These are phyloP conservation scores for Malthinus seriepunctatus DNA, from an alignment of 2,888 invertebrate species.

Conservation along the genomic window DNA sequence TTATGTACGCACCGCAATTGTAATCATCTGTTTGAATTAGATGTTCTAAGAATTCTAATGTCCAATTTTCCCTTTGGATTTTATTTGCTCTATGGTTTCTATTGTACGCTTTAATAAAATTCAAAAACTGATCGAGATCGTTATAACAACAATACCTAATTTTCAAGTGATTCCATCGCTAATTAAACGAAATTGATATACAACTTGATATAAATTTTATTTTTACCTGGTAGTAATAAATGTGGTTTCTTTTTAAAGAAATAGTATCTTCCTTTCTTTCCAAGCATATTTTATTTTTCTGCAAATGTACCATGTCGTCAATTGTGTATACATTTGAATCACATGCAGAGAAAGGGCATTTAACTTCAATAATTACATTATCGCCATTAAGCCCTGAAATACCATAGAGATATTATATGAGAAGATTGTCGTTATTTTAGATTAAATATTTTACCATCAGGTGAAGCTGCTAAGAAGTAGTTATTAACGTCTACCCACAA, in stretches of 20 bases:
- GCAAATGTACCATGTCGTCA: neutral
- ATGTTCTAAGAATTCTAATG: too few relatives aligned
- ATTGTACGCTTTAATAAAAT: too few relatives aligned
- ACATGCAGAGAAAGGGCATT: conserved; percentile 4
- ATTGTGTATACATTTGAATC: neutral
- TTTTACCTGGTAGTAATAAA: conserved; percentile 11
- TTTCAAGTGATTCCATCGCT: too few relatives aligned
- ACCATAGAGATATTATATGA: neutral
- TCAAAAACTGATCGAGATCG: too few relatives aligned
- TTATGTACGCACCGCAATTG: too few relatives aligned
- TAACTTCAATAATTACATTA: conserved; percentile 11
- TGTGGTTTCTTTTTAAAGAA: conserved; percentile 8
- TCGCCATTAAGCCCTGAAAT: conserved; percentile 9
- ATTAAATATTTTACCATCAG: conserved; percentile 13
- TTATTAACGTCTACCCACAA: conserved; percentile 10
- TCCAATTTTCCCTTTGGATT: too few relatives aligned
- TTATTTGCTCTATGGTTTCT: too few relatives aligned
- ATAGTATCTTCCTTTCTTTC: conserved; percentile 1
- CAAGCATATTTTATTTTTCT: conserved; percentile 1
- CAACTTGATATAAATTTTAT: neutral
- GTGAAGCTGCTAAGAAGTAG: conserved; percentile 17
- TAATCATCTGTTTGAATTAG: too few relatives aligned
- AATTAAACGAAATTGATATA: too few relatives aligned
- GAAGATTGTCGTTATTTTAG: neutral
- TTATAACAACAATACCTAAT: too few relatives aligned